Evolutionary conservation across 2,888 invertebrate genomes (phyloP).

Genomic region (Dendrolimus houi): DNA sequence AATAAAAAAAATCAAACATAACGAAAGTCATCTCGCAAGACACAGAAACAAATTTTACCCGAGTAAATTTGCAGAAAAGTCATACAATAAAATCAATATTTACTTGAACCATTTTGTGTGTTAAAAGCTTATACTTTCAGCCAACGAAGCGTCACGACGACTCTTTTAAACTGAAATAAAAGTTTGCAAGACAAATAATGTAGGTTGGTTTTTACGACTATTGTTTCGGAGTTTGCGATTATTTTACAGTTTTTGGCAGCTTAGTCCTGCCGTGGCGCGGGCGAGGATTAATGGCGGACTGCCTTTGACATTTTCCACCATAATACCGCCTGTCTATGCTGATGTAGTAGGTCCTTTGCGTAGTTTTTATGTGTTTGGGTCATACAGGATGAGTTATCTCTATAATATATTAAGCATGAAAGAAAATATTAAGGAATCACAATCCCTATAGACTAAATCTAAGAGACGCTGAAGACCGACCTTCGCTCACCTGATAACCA

Average conservation of each 20-base stretch:
- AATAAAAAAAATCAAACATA: no score
- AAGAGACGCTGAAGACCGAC: no score
- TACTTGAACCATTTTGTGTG: not conserved
- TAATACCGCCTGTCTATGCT: constrained; percentile 21
- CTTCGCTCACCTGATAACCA: no score
- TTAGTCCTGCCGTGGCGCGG: constrained; percentile 11
- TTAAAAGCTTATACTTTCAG: not conserved
- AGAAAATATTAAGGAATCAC: not conserved
- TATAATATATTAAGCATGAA: no score
- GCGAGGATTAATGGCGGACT: constrained; percentile 32
- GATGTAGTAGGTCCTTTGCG: constrained; percentile 7
- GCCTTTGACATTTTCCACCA: constrained; percentile 36
- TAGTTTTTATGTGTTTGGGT: not conserved
- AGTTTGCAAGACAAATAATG: constrained; percentile 15
- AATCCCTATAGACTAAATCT: no score
- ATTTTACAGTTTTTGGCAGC: constrained; percentile 41
- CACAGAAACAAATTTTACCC: no score
- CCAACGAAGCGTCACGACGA: not conserved
- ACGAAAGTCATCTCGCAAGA: no score
- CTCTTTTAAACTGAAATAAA: constrained; percentile 9
- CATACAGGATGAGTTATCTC: not conserved
- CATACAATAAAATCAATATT: not conserved
- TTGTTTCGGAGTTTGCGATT: constrained; percentile 27
- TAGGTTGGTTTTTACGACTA: constrained; percentile 18
- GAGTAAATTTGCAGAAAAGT: no score